Evolutionary conservation across 2,113 vertebrate species (phyloP).

Genomic region (Oceanodroma tethys): DNA sequence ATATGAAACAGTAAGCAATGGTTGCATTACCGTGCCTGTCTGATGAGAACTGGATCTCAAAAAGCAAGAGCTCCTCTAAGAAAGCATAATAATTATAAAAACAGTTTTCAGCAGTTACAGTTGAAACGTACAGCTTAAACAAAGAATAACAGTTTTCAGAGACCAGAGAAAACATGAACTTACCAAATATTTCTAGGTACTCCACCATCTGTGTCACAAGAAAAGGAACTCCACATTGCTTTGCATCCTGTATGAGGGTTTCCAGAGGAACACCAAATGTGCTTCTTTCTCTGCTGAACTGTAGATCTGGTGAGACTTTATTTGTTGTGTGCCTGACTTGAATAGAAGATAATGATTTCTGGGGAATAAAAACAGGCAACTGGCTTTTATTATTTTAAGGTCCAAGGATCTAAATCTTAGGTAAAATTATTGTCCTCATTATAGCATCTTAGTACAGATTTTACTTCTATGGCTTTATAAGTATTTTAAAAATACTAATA

Average conservation of each 20-base stretch:
- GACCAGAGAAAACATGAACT: neutral
- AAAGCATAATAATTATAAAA: neutral
- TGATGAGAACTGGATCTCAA: neutral
- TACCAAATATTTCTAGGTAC: conserved; percentile 77
- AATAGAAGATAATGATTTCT: conserved; percentile 60
- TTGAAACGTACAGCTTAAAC: neutral
- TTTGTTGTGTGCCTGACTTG: conserved; percentile 29
- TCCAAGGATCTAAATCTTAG: neutral
- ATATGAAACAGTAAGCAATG: neutral
- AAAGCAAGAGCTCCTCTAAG: neutral
- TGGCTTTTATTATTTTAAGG: neutral
- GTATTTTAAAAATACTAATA: too few species aligned
- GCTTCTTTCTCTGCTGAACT: neutral
- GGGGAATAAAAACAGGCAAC: neutral
- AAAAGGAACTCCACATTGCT: conserved; percentile 59
- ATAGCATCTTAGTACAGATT: neutral
- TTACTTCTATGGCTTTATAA: too few species aligned
- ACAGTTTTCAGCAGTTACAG: neutral
- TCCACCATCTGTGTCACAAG: conserved; percentile 76
- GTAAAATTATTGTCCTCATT: neutral
- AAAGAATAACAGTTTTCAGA: neutral
- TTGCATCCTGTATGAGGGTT: conserved; percentile 22
- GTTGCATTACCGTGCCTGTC: neutral
- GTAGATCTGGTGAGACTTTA: conserved; percentile 34
- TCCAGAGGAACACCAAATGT: conserved; percentile 74